A percentile compares a stretch with the other conserved stretches of the same genome.
These are phyloP conservation scores for Philereme vetulata DNA, from an alignment of 2,888 invertebrate genomes.

Conservation along the genomic window DNA sequence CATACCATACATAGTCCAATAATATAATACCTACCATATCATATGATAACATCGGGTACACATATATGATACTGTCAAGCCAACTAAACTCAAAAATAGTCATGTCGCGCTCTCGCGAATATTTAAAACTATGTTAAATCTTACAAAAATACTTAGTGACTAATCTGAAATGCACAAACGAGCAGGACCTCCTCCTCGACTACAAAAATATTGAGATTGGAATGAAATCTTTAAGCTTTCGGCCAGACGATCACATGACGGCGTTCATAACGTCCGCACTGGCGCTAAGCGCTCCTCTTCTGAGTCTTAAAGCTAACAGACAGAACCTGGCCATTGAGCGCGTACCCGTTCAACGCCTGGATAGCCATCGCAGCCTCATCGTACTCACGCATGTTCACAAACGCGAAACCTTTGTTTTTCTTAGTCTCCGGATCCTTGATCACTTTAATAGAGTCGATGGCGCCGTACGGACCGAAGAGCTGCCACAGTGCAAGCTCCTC, in stretches of 20 bases:
- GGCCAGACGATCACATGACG: slow-evolving; percentile 75
- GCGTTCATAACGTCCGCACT: slow-evolving; percentile 73
- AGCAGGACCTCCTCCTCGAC: slow-evolving; percentile 77
- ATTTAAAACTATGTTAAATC: slow-evolving; percentile 81
- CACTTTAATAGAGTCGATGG: slow-evolving; percentile 81
- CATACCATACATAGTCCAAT: slow-evolving; percentile 68
- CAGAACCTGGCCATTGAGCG: slow-evolving; percentile 83
- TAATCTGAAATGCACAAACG: slow-evolving; percentile 82
- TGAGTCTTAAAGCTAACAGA: slow-evolving; percentile 84
- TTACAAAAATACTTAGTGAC: slow-evolving; percentile 84
- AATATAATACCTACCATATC: slow-evolving; percentile 82
- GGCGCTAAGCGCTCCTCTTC: slow-evolving; percentile 77
- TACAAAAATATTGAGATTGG: slow-evolving; percentile 84
- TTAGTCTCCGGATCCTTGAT: slow-evolving; percentile 82
- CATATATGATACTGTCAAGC: slow-evolving; percentile 81
- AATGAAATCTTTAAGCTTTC: slow-evolving; percentile 81
- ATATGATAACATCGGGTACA: slow-evolving; percentile 77
- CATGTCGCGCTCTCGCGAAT: slow-evolving; percentile 81
- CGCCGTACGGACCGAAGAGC: slow-evolving; percentile 81
- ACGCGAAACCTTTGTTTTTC: slow-evolving; percentile 82
- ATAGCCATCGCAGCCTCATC: slow-evolving; percentile 82
- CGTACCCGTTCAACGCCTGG: slow-evolving; percentile 80
- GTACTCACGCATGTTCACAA: slow-evolving; percentile 82
- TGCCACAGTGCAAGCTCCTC: slow-evolving; percentile 82
- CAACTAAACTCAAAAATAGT: slow-evolving; percentile 79